Evolutionary conservation across 2,888 invertebrate species (phyloP).

Genomic region (Drosophila borborema): DNA sequence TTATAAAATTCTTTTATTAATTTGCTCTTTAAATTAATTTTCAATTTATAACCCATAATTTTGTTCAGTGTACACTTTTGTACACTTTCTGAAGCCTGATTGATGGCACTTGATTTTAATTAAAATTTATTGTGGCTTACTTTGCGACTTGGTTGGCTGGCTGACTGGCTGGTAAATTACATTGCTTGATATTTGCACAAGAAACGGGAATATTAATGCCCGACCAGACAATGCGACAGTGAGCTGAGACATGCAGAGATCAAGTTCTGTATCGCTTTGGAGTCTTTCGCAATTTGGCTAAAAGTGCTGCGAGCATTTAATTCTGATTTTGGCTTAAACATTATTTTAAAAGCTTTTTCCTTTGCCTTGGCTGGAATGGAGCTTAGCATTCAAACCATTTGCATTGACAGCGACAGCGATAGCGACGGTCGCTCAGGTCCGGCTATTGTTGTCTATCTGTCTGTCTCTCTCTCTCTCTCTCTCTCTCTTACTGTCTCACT

Average conservation of each 20-base stretch:
- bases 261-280: constrained; percentile 2
- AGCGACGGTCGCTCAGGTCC: constrained; percentile 26
- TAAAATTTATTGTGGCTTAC: constrained; percentile 70
- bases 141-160: constrained; percentile 31
- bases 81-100: constrained; percentile 46
- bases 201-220: constrained; percentile 6
- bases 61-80: background rate
- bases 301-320: constrained; percentile 38
- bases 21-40: background rate
- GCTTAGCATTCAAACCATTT: constrained; percentile 62
- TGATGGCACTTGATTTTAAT: constrained; percentile 69
- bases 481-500: constrained; percentile 6
- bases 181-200: constrained; percentile 22
- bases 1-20: background rate
- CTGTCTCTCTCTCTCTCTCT: background rate
- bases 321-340: constrained; percentile 46
- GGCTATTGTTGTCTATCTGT: constrained; percentile 24
- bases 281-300: constrained; percentile 32
- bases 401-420: constrained; percentile 65
- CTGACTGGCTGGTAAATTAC: constrained; percentile 43
- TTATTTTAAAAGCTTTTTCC: constrained; percentile 64
- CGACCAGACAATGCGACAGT: background rate
- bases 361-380: constrained; percentile 26
- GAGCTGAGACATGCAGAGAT: background rate
- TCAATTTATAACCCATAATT: background rate